These are phyloP conservation scores for Automeris io DNA, from an alignment of 2,888 invertebrate species.

Conservation along the genomic window DNA sequence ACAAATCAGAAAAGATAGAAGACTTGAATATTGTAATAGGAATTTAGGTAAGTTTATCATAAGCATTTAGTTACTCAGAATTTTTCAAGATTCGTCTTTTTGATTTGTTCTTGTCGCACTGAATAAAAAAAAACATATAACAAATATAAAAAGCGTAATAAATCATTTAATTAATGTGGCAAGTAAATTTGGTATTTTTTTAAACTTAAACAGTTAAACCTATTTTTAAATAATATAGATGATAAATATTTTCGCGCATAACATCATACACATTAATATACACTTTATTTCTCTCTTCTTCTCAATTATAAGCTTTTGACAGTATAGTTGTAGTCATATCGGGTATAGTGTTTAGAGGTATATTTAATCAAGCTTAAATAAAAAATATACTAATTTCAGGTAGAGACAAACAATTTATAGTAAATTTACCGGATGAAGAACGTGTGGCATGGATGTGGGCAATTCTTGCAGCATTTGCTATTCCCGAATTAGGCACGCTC, in stretches of 20 bases:
- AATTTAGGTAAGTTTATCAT: slow-evolving; percentile 82
- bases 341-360: not conserved
- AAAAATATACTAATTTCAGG: slow-evolving; percentile 68
- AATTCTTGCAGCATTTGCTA: slow-evolving; percentile 88
- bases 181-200: slow-evolving; percentile 1
- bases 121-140: no score
- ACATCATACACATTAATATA: no score
- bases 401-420: slow-evolving; percentile 90
- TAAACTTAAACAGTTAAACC: not conserved
- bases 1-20: slow-evolving; percentile 86
- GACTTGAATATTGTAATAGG: slow-evolving; percentile 88
- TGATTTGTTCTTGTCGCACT: no score
- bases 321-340: no score
- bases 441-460: slow-evolving; percentile 96
- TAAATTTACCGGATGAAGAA: slow-evolving; percentile 88
- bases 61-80: no score
- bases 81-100: no score
- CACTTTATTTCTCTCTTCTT: no score
- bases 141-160: no score
- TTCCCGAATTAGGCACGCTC: slow-evolving; percentile 92
- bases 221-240: no score
- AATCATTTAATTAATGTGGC: no score
- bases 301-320: no score
- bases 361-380: not conserved
- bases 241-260: no score